Percentiles rank a stretch among this genome's conserved stretches.
Conservation (phyloP, 2,888 invertebrate species). For the Pachymerium ferrugineum region DNA sequence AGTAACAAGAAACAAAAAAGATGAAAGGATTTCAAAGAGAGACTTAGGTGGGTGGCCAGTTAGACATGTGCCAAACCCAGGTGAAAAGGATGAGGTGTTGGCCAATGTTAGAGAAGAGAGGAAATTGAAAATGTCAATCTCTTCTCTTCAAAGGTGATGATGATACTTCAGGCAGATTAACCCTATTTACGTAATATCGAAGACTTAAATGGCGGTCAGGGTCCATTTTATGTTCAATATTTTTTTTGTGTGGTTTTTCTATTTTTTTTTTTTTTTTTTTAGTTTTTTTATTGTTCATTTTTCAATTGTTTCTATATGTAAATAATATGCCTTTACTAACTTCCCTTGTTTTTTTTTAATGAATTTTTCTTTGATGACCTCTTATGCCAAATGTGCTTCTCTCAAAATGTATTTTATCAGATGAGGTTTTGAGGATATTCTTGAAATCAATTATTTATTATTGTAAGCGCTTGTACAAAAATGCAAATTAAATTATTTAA, state of each 20-base stretch:
- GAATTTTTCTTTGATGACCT: background rate
- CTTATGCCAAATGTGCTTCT: slow-evolving; percentile 4
- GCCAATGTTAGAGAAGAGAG: background rate
- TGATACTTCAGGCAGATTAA: too few species aligned
- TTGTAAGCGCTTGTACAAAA: slow-evolving; percentile 7
- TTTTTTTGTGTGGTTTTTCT: too few species aligned
- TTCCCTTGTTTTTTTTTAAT: background rate
- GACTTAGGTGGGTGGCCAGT: background rate
- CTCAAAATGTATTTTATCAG: background rate
- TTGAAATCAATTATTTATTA: slow-evolving; percentile 6
- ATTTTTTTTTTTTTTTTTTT: too few species aligned
- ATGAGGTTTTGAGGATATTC: background rate
- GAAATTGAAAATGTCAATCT: background rate
- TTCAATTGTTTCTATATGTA: background rate
- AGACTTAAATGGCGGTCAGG: too few species aligned
- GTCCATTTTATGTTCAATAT: too few species aligned
- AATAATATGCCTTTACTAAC: too few species aligned
- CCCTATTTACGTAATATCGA: too few species aligned
- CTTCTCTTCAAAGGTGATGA: background rate
- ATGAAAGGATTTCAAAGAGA: background rate
- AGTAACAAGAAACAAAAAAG: slow-evolving; percentile 35
- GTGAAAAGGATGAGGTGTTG: background rate
- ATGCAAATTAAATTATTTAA: slow-evolving; percentile 21
- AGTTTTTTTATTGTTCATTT: background rate
- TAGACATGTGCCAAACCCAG: background rate